Evolutionary conservation across 2,797 vertebrate species (phyloP).

Genomic region (Melopsittacus undulatus): DNA sequence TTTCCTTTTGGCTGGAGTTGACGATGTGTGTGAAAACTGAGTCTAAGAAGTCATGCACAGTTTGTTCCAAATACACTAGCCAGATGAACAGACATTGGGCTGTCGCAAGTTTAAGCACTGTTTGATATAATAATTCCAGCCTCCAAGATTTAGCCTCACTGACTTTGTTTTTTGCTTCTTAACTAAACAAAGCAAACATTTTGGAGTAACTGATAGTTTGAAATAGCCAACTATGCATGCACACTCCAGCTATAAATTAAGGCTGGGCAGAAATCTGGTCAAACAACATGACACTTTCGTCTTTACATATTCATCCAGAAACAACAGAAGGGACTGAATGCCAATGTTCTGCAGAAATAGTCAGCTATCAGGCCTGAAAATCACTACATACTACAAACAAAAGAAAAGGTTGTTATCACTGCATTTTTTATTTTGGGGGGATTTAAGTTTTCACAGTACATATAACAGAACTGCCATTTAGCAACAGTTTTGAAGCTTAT

Average conservation of each 20-base stretch:
- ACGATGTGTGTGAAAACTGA: constrained; percentile 57
- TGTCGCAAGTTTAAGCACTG: constrained; percentile 26
- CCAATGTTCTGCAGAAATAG: constrained; percentile 2
- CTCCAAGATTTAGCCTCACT: constrained; percentile 47
- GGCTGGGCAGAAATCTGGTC: neutral
- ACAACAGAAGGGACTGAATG: constrained; percentile 25
- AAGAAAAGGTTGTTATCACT: constrained; percentile 52
- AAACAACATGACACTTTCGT: constrained; percentile 32
- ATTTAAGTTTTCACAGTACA: constrained; percentile 19
- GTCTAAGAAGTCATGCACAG: constrained; percentile 42
- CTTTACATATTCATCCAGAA: constrained; percentile 20
- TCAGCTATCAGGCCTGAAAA: constrained; percentile 44
- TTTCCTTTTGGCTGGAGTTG: constrained; percentile 45
- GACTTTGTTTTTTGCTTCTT: neutral
- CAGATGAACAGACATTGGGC: constrained; percentile 42
- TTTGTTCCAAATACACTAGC: constrained; percentile 11
- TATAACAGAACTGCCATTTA: neutral
- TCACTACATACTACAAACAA: constrained; percentile 7
- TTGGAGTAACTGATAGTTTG: constrained; percentile 8
- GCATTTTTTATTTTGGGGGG: constrained; percentile 15
- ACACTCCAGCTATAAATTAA: constrained; percentile 2
- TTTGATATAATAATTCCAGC: constrained; percentile 47
- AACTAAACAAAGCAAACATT: constrained; percentile 42
- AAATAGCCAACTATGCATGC: constrained; percentile 14
- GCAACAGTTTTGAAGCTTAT: neutral